phyloP scores from a whole-genome alignment of 64 coral and sea anemone species.

The Hydrozoanthus tunicans region DNA sequence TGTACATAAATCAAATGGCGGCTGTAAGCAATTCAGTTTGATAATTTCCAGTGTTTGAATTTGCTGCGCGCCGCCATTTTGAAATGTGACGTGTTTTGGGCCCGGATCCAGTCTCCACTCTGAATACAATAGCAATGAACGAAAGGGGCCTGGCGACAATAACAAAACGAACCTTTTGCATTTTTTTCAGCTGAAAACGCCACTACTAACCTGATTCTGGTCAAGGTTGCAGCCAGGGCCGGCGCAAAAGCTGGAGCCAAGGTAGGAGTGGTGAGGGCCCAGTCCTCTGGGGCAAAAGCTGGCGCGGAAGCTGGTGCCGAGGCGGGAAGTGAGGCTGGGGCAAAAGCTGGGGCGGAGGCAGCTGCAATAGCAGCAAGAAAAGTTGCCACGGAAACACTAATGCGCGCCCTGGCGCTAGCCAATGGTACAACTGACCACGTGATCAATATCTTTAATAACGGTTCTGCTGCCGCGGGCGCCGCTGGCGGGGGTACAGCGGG shows the following conservation, averaged over 20 bases:
- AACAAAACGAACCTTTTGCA: not conserved
- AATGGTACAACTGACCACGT: constrained; percentile 25
- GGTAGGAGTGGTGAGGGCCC: constrained; percentile 1
- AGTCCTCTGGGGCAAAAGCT: not conserved
- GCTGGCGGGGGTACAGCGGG: not conserved
- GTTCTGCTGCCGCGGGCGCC: not conserved
- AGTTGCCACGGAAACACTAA: constrained; percentile 37
- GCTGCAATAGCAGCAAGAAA: constrained; percentile 38
- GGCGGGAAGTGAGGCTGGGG: constrained; percentile 24
- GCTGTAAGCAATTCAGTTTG: too few species aligned
- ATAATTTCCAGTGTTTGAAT: too few species aligned
- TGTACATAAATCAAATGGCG: too few species aligned
- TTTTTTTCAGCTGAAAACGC: constrained; percentile 30
- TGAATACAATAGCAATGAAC: too few species aligned
- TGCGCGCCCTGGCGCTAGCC: constrained; percentile 1
- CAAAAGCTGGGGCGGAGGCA: constrained; percentile 23
- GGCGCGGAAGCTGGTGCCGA: constrained; percentile 19
- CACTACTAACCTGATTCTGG: not conserved
- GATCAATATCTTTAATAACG: constrained; percentile 33
- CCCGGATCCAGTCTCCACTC: too few species aligned
- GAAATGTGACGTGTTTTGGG: too few species aligned
- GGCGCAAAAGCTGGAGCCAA: constrained; percentile 21
- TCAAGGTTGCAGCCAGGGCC: constrained; percentile 13
- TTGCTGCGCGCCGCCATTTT: too few species aligned
- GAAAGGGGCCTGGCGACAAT: too few species aligned